Conservation (phyloP, 2,797 vertebrate genomes). For the Etheostoma perlongum region DNA sequence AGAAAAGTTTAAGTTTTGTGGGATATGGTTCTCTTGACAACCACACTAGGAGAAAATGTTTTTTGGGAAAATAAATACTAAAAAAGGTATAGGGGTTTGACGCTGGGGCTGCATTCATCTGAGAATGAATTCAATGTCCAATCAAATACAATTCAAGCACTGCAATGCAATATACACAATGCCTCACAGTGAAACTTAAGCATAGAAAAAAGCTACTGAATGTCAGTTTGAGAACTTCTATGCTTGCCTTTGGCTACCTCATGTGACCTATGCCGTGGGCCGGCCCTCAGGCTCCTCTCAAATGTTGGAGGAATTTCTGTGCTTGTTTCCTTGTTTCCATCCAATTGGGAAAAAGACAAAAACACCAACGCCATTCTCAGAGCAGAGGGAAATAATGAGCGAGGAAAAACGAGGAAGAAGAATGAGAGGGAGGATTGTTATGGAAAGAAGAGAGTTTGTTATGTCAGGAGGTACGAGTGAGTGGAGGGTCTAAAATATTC, state of each 20-base stretch:
- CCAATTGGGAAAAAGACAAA: conserved; percentile 29
- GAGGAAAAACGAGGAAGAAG: conserved; percentile 11
- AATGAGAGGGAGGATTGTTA: conserved; percentile 29
- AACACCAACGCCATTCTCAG: conserved; percentile 14
- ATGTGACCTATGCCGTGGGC: conserved; percentile 54
- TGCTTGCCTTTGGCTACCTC: conserved; percentile 9
- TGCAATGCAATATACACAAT: conserved; percentile 1
- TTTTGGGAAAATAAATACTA: neutral
- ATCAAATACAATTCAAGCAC: conserved; percentile 20
- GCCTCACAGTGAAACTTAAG: neutral
- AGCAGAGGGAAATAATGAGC: conserved; percentile 49
- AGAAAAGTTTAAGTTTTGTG: conserved; percentile 43
- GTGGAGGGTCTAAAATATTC: conserved; percentile 71
- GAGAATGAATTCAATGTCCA: conserved; percentile 6
- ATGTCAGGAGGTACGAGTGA: conserved; percentile 40
- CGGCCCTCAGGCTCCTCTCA: conserved; percentile 35
- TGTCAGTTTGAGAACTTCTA: neutral
- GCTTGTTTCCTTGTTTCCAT: conserved; percentile 44
- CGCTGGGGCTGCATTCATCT: conserved; percentile 11
- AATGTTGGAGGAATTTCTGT: conserved; percentile 9
- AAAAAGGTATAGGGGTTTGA: conserved; percentile 9
- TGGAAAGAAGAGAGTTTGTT: conserved; percentile 10
- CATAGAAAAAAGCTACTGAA: neutral
- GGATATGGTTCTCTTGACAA: conserved; percentile 35
- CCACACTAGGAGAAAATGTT: neutral